phyloP scores from a whole-genome alignment of 2,113 vertebrate species.

The Eonycteris spelaea region DNA sequence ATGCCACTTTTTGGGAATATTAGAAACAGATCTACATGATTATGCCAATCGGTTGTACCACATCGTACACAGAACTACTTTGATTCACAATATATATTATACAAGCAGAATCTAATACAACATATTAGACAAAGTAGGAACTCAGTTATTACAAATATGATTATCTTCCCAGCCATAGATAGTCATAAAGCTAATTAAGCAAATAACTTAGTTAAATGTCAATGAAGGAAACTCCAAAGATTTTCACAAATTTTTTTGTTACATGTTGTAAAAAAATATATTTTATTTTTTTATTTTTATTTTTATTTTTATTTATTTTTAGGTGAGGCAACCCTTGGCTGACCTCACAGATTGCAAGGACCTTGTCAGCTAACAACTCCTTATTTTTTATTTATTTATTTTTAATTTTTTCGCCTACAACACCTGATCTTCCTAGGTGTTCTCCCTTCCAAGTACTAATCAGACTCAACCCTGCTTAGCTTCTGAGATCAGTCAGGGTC shows the following conservation, averaged over 20 bases:
- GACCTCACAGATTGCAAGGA: too few relatives aligned
- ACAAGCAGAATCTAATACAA: not conserved
- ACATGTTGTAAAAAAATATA: not conserved
- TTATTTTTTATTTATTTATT: too few relatives aligned
- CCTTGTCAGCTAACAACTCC: too few relatives aligned
- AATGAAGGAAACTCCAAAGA: not conserved
- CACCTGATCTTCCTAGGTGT: too few relatives aligned
- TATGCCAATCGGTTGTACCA: not conserved
- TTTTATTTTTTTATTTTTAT: not conserved
- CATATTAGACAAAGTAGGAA: not conserved
- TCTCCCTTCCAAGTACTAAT: too few relatives aligned
- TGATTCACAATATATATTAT: not conserved
- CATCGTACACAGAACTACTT: not conserved
- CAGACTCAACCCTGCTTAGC: too few relatives aligned
- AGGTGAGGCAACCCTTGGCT: too few relatives aligned
- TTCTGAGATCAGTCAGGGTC: too few relatives aligned
- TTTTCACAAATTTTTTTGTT: not conserved
- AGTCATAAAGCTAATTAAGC: not conserved
- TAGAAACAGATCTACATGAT: not conserved
- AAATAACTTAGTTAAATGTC: not conserved
- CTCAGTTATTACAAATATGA: not conserved
- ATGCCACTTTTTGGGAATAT: not conserved
- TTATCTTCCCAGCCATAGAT: not conserved
- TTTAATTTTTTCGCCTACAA: too few relatives aligned
- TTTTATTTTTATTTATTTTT: too few relatives aligned